Percentiles rank a stretch among this genome's conserved stretches.
Evolutionary conservation across 1,140 invertebrate species (phyloP).

Genomic region (Drosophila suzukii): DNA sequence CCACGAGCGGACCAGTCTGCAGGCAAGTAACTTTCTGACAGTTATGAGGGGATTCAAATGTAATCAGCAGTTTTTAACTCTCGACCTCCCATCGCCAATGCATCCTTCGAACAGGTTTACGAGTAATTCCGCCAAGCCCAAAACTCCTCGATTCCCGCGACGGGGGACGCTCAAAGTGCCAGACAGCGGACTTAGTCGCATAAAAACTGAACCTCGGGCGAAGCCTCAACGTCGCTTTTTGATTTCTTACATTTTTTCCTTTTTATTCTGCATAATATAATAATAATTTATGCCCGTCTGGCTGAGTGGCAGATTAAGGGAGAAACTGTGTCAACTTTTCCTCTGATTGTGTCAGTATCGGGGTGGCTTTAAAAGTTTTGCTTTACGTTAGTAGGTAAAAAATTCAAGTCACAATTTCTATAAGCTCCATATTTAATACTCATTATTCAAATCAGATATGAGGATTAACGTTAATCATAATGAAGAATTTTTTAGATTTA

Average conservation of each 20-base stretch:
- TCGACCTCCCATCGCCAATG: constrained; percentile 17
- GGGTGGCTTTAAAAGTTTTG: constrained; percentile 1
- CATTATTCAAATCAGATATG: too few relatives aligned
- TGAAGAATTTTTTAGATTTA: too few relatives aligned
- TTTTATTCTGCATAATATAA: constrained; percentile 56
- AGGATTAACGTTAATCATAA: too few relatives aligned
- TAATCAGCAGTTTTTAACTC: constrained; percentile 71
- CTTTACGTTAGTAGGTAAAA: not conserved
- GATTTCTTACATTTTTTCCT: constrained; percentile 11
- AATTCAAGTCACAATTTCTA: too few relatives aligned
- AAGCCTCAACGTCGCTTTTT: constrained; percentile 42
- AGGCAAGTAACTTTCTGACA: constrained; percentile 63
- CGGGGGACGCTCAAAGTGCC: constrained; percentile 36
- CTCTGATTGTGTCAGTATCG: constrained; percentile 1
- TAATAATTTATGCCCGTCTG: constrained; percentile 62
- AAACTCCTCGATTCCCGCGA: constrained; percentile 20
- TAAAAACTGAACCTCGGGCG: constrained; percentile 50
- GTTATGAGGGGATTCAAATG: constrained; percentile 81
- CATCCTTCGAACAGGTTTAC: constrained; percentile 33
- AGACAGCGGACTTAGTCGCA: constrained; percentile 46
- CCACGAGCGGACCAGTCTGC: constrained; percentile 15
- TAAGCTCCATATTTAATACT: too few relatives aligned
- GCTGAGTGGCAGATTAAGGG: constrained; percentile 41
- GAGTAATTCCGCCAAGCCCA: not conserved
- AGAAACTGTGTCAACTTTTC: constrained; percentile 55